These are phyloP conservation scores for Cuniculus paca DNA, from an alignment of 2,797 vertebrate species.

Conservation along the genomic window DNA sequence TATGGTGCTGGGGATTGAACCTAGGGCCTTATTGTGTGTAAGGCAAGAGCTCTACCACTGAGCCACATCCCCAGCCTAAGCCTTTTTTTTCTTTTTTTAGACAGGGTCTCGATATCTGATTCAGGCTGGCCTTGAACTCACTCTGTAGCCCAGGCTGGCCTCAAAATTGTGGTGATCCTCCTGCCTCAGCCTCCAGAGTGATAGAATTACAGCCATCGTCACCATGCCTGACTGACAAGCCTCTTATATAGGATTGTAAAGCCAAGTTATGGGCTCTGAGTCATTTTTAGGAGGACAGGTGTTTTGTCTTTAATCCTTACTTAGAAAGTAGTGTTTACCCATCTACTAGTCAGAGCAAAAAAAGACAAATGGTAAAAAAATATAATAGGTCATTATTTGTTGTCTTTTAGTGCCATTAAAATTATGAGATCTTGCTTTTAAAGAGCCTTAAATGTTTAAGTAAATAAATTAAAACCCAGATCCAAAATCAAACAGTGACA, in stretches of 20 bases:
- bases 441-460: conserved; percentile 38
- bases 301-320: conserved; percentile 44
- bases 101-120: not conserved
- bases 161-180: not conserved
- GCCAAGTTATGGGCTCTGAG: not conserved
- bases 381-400: not conserved
- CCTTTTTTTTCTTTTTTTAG: not conserved
- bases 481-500: not conserved
- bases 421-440: conserved; percentile 39
- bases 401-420: conserved; percentile 62
- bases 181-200: not conserved
- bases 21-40: too few relatives aligned
- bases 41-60: too few relatives aligned
- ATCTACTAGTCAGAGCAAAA: conserved; percentile 15
- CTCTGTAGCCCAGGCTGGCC: not conserved
- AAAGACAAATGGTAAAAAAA: not conserved
- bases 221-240: not conserved
- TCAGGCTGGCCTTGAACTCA: not conserved
- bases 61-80: too few relatives aligned
- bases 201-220: not conserved
- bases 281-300: conserved; percentile 42
- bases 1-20: too few relatives aligned
- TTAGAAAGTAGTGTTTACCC: not conserved
- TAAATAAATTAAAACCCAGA: conserved; percentile 48
- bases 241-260: not conserved